These are phyloP conservation scores for Aproaerema taeniolella DNA, from an alignment of 2,888 invertebrate genomes.

Conservation along the genomic window DNA sequence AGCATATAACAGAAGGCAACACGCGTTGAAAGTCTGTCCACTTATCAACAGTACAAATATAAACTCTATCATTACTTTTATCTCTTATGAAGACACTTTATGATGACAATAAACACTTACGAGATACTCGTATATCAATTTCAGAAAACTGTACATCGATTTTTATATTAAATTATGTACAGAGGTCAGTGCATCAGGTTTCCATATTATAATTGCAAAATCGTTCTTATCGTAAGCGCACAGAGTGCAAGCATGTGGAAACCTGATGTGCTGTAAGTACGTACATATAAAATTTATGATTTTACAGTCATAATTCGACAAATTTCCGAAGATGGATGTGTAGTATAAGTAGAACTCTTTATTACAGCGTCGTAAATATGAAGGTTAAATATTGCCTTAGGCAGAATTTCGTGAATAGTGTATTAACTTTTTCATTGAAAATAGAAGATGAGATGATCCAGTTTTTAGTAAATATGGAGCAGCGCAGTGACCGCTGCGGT, in stretches of 20 bases:
- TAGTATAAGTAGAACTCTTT: background rate
- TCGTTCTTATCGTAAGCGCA: too few relatives aligned
- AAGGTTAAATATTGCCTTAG: conserved; percentile 26
- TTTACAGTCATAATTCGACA: too few relatives aligned
- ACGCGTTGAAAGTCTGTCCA: conserved; percentile 15
- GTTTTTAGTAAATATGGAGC: background rate
- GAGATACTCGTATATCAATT: conserved; percentile 8
- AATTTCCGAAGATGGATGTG: conserved; percentile 9
- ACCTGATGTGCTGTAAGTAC: too few relatives aligned
- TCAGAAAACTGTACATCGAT: too few relatives aligned
- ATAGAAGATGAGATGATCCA: background rate
- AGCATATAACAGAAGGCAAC: conserved; percentile 4
- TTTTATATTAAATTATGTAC: too few relatives aligned
- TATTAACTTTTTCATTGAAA: background rate
- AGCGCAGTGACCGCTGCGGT: conserved; percentile 6
- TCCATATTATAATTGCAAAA: too few relatives aligned
- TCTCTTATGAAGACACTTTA: conserved; percentile 24
- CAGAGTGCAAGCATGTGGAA: too few relatives aligned
- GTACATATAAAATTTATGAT: too few relatives aligned
- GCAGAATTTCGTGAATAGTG: conserved; percentile 10
- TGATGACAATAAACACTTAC: conserved; percentile 18
- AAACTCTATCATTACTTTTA: conserved; percentile 16
- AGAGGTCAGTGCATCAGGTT: too few relatives aligned
- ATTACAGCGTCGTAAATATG: conserved; percentile 7
- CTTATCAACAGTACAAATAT: conserved; percentile 24